phyloP scores from a whole-genome alignment of 2,888 invertebrate species.

The Hirtodrosophila alboralis region DNA sequence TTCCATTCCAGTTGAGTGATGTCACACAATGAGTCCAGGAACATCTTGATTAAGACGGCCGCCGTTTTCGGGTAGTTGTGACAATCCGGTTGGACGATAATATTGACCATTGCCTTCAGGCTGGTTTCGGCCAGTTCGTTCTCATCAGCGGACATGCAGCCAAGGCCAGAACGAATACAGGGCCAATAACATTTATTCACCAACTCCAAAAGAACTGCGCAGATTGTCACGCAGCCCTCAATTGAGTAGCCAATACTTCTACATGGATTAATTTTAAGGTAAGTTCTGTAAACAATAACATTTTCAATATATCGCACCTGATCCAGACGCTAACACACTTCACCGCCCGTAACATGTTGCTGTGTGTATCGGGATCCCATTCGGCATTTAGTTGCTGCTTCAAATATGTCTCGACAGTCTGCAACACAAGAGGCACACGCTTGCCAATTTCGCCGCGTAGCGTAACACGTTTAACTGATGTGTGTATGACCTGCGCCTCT shows the following conservation, averaged over 20 bases:
- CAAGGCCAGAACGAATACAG: constrained; percentile 84
- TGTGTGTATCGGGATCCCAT: constrained; percentile 84
- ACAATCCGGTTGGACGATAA: constrained; percentile 86
- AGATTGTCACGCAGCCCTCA: constrained; percentile 82
- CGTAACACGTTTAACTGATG: constrained; percentile 82
- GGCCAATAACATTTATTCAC: constrained; percentile 84
- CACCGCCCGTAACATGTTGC: constrained; percentile 85
- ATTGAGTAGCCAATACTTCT: constrained; percentile 83
- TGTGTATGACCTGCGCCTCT: constrained; percentile 86
- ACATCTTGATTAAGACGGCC: constrained; percentile 86
- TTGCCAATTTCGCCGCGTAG: constrained; percentile 82
- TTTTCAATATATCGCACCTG: constrained; percentile 79
- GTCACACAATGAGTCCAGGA: constrained; percentile 86
- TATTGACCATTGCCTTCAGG: constrained; percentile 86
- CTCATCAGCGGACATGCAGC: constrained; percentile 85
- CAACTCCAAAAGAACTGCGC: constrained; percentile 83
- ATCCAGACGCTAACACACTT: constrained; percentile 88
- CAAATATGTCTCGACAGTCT: constrained; percentile 81
- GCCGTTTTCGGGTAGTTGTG: constrained; percentile 86
- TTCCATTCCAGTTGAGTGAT: constrained; percentile 85
- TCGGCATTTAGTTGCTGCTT: constrained; percentile 77
- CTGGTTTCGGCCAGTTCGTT: constrained; percentile 87
- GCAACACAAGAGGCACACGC: constrained; percentile 80
- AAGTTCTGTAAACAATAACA: background rate
- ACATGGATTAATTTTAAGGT: background rate